Evolutionary conservation across 2,113 vertebrate genomes (phyloP).

Genomic region (Meriones unguiculatus): DNA sequence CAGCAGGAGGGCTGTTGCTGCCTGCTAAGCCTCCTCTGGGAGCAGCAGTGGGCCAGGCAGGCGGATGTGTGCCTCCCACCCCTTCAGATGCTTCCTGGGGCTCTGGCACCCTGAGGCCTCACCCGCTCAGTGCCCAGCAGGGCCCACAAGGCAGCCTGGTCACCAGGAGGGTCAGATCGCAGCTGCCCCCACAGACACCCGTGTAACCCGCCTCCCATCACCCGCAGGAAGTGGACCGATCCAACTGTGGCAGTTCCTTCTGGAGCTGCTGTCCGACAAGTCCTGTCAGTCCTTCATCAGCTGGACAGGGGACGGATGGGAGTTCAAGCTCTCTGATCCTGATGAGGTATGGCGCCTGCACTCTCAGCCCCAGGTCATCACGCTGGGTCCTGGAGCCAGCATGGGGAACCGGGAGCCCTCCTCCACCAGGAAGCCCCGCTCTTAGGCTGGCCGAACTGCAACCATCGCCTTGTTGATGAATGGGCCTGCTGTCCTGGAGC

Average conservation of each 20-base stretch:
- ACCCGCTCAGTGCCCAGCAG: fast-evolving
- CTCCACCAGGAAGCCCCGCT: background rate
- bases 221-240: constrained; percentile 93
- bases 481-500: too few species aligned
- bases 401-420: background rate
- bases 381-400: background rate
- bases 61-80: background rate
- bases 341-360: constrained; percentile 89
- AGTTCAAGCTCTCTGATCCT: constrained; percentile 94
- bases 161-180: fast-evolving
- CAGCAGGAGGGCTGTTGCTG: background rate
- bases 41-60: too few species aligned
- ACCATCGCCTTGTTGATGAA: fast-evolving
- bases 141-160: fast-evolving
- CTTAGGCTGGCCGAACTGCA: background rate
- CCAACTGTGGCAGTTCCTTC: constrained; percentile 95
- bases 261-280: constrained; percentile 93
- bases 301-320: constrained; percentile 95
- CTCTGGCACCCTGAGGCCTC: fast-evolving
- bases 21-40: background rate
- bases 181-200: fast-evolving
- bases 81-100: background rate
- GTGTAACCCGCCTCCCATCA: fast-evolving
- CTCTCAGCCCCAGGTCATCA: background rate
- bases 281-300: constrained; percentile 94